phyloP scores from a whole-genome alignment of 2,797 vertebrate species.

The Esox masquinongy region DNA sequence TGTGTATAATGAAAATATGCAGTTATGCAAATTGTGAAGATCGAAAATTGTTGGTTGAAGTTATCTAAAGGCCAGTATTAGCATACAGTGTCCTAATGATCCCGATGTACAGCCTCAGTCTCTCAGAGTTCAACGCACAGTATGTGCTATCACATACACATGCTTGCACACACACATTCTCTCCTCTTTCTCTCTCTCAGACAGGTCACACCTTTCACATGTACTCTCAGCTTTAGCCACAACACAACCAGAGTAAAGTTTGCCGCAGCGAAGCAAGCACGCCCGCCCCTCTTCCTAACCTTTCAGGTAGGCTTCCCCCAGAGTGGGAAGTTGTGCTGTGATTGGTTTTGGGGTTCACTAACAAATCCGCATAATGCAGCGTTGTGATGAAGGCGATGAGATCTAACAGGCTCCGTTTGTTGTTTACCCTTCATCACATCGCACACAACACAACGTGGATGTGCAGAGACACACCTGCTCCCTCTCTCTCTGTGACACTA shows the following conservation, averaged over 20 bases:
- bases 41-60: slow-evolving; percentile 71
- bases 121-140: slow-evolving; percentile 29
- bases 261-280: slow-evolving; percentile 34
- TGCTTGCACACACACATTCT: background rate
- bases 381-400: slow-evolving; percentile 71
- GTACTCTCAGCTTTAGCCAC: background rate
- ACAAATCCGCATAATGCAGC: slow-evolving; percentile 74
- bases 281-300: slow-evolving; percentile 42
- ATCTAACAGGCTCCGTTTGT: slow-evolving; percentile 75
- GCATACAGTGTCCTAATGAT: slow-evolving; percentile 72
- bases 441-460: slow-evolving; percentile 9
- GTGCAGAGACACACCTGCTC: slow-evolving; percentile 60
- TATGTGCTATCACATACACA: background rate
- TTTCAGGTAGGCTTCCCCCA: background rate
- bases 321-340: slow-evolving; percentile 36
- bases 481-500: slow-evolving; percentile 65
- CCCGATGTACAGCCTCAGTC: slow-evolving; percentile 59
- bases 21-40: slow-evolving; percentile 80
- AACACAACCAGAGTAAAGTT: slow-evolving; percentile 46
- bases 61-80: slow-evolving; percentile 80
- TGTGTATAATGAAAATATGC: slow-evolving; percentile 70
- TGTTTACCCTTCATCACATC: slow-evolving; percentile 68
- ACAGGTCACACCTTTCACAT: slow-evolving; percentile 2
- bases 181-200: background rate
- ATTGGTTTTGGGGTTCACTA: slow-evolving; percentile 74